These are phyloP conservation scores for Bembecia ichneumoniformis DNA, from an alignment of 2,888 invertebrate species.

Conservation along the genomic window DNA sequence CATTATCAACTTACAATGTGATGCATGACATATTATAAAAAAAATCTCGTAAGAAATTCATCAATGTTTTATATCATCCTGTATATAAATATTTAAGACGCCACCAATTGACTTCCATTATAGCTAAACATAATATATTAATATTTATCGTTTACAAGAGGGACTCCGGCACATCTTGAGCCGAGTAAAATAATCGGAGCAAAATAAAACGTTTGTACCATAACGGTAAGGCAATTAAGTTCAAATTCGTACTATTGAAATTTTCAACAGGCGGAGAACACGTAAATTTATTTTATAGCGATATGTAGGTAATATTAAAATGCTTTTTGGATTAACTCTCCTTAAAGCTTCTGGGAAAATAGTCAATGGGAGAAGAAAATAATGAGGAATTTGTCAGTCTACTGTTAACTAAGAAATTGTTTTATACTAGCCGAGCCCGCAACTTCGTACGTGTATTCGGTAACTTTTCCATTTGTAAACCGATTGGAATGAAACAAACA, in stretches of 20 bases:
- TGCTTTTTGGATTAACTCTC: background rate
- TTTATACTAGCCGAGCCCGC: no score
- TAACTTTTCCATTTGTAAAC: no score
- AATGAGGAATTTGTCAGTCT: no score
- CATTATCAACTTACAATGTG: no score
- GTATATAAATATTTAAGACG: slow-evolving; percentile 13
- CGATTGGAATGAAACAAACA: no score
- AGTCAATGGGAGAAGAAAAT: background rate
- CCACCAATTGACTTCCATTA: slow-evolving; percentile 25
- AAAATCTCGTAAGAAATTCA: no score
- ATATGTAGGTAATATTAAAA: background rate
- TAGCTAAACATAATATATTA: slow-evolving; percentile 28
- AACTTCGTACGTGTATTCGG: no score
- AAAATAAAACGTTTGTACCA: no score
- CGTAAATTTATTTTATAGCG: background rate
- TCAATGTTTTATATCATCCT: slow-evolving; percentile 14
- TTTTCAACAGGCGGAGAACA: background rate
- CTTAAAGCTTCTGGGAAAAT: background rate
- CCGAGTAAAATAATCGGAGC: no score
- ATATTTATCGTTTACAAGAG: slow-evolving; percentile 27
- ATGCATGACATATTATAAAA: no score
- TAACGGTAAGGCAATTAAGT: background rate
- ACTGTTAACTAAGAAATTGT: no score
- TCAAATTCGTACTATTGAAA: background rate
- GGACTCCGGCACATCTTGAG: slow-evolving; percentile 9